A percentile compares a stretch with the other conserved stretches of the same genome.
phyloP scores from a whole-genome alignment of 2,113 vertebrate genomes.

The Mesocricetus auratus region DNA sequence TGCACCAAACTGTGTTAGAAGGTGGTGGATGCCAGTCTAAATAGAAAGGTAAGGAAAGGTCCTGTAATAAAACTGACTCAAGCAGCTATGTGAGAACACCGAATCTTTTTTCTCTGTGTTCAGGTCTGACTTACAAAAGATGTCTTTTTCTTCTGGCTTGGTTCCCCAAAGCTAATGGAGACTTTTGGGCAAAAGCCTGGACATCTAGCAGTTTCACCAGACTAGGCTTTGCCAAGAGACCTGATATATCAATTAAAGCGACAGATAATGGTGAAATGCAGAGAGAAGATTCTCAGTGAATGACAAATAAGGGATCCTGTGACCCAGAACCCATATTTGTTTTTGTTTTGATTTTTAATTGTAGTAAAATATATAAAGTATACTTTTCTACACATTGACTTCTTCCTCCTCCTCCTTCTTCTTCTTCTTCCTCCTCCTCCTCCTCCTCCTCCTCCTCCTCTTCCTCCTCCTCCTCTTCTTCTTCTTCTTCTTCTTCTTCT shows the following conservation, averaged over 20 bases:
- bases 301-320: neutral
- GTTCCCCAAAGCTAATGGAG: neutral
- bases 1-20: neutral
- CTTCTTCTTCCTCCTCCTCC: no score
- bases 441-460: no score
- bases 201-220: neutral
- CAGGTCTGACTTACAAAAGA: neutral
- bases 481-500: no score
- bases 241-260: neutral
- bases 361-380: neutral
- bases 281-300: neutral
- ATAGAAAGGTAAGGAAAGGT: neutral
- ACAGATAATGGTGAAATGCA: neutral
- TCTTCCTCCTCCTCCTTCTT: no score
- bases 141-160: neutral
- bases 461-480: no score
- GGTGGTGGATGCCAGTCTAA: neutral
- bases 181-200: neutral
- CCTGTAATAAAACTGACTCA: neutral
- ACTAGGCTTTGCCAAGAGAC: neutral
- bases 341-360: neutral
- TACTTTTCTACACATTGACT: neutral
- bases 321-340: neutral
- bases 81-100: neutral
- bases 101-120: neutral